Evolutionary conservation across 2,888 invertebrate species (phyloP).

Genomic region (Eristalinus aeneus): DNA sequence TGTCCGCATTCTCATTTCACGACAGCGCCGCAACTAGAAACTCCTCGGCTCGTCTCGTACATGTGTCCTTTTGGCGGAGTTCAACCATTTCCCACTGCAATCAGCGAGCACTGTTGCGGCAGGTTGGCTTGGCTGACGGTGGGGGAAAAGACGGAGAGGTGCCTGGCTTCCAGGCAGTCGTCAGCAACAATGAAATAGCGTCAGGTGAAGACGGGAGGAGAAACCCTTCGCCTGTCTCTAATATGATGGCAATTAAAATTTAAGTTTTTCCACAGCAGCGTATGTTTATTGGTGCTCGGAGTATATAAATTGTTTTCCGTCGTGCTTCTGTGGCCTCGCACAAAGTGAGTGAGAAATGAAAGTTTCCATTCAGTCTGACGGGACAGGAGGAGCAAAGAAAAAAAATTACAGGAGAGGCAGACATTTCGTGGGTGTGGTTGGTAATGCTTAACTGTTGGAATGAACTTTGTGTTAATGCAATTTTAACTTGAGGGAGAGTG

Average conservation of each 20-base stretch:
- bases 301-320: constrained; percentile 40
- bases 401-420: background rate
- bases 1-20: constrained; percentile 52
- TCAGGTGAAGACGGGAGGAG: background rate
- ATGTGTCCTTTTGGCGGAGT: constrained; percentile 50
- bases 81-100: constrained; percentile 51
- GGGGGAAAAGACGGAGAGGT: background rate
- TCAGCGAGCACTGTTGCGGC: background rate
- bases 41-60: constrained; percentile 26
- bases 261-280: constrained; percentile 43
- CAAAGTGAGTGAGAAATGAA: constrained; percentile 33
- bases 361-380: constrained; percentile 10
- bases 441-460: background rate
- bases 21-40: constrained; percentile 30
- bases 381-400: background rate
- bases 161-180: background rate
- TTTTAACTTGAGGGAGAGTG: background rate
- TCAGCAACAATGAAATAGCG: constrained; percentile 4
- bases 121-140: background rate
- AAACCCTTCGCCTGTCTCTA: background rate
- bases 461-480: background rate
- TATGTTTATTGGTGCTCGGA: constrained; percentile 13
- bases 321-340: constrained; percentile 1
- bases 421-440: constrained; percentile 42
- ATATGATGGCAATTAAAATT: constrained; percentile 64